Base-by-base conservation (phyloP, 2,888 invertebrate species). In the Tillus elongatus region DNA sequence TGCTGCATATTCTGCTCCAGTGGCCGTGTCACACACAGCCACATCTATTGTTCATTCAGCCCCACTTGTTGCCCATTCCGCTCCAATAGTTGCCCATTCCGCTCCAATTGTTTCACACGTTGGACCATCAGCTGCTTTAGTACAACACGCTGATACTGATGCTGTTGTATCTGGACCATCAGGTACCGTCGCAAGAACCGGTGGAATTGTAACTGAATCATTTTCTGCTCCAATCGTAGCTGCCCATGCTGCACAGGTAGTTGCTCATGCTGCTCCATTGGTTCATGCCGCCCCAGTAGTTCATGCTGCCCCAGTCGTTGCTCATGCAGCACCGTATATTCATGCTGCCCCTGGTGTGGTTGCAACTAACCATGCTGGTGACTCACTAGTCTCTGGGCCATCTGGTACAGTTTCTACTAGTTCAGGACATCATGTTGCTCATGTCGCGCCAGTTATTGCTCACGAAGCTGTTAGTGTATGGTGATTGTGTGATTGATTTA, bases 151-250 rank as follows among this genome's bases (percentile, higher is more conserved):
- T 19, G 24, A 19, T 19, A 19, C 24, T n/a, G 24, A 19, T n/a
- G 24, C 24, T 19, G 24, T 19, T n/a, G n/a, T 19, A 6, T 19
- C 24, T n/a, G 24, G 24, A 19, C 24, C 24, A 19, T 19, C 24
- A 19, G 24, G 24, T 19, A 19, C 24, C 24, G 24, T 19, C 24
- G 24, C 24, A 6, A 19, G 24, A 19, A 19, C 24, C 24, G n/a
- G 24, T n/a, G 24, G 24, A 19, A 6, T 8, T n/a, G 24, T 6
- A 19, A n/a, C n/a, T 19, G 24, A 8, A 19, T 6, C 30, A 12
- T 43, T 45, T 31, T 32, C 43, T 26, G 29, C 47, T 14, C 51
- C 54, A 24, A 46, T 45, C 35, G 26, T 53, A 13, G 45, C 45
- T 13, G 43, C 49, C 15, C 29, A 33, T 32, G 39, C 35, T 15